Percentiles rank a stretch among this genome's conserved stretches.
Conservation (phyloP, 35 echinoderm and acorn worm genomes). For the Nesometra sesokonis region DNA sequence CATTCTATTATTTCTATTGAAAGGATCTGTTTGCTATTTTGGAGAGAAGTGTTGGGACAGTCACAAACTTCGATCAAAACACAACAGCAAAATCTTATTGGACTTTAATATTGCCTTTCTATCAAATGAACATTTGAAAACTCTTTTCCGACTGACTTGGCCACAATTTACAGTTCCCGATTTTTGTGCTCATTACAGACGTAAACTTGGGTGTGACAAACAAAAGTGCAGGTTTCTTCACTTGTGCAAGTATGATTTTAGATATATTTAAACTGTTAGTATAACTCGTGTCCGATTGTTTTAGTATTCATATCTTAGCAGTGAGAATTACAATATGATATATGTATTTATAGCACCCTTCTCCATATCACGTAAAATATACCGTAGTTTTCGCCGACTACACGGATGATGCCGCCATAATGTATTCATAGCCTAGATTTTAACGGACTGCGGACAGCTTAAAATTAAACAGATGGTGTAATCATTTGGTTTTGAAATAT, state of each 20-base stretch:
- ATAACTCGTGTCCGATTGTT: neutral
- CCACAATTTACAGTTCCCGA: neutral
- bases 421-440: no score
- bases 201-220: neutral
- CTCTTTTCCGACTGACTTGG: neutral
- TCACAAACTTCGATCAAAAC: neutral
- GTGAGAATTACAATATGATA: neutral
- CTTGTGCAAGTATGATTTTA: no score
- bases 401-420: no score
- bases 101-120: neutral
- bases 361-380: no score
- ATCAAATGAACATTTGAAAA: neutral
- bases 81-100: neutral
- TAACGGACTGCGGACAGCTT: no score
- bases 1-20: no score
- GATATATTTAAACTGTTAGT: neutral
- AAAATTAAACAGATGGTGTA: no score
- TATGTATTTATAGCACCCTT: no score
- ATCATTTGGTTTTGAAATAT: no score
- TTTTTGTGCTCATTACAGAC: neutral
- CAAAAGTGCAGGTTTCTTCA: neutral
- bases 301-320: no score
- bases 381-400: no score
- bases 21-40: neutral
- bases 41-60: neutral